A percentile compares a stretch with the other conserved stretches of the same genome.
Conservation (phyloP, 2,888 invertebrate species). For the Prosopocoilus inquinatus region DNA sequence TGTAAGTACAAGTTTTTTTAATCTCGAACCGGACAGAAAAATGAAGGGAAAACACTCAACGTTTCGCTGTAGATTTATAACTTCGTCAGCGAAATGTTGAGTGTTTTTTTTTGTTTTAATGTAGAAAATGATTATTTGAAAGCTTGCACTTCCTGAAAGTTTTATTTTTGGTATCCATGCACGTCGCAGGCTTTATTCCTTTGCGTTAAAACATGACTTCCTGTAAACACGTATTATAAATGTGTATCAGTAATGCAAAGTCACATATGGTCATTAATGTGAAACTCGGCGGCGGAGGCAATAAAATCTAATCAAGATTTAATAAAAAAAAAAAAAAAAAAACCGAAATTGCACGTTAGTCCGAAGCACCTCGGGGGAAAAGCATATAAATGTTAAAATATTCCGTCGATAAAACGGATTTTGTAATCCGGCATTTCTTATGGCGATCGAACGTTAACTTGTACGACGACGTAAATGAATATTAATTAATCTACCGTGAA, state of each 20-base stretch:
- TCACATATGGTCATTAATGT: neutral
- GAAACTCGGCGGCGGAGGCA: neutral
- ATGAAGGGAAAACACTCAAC: no score
- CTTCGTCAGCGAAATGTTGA: no score
- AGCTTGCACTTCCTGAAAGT: no score
- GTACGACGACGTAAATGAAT: constrained; percentile 7
- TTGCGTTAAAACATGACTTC: no score
- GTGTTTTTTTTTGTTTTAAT: no score
- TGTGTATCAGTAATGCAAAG: neutral
- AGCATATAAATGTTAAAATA: constrained; percentile 11
- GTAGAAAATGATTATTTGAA: no score
- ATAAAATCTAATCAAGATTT: constrained; percentile 5
- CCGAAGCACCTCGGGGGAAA: neutral
- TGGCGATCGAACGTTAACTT: constrained; percentile 1
- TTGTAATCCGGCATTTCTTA: constrained; percentile 5
- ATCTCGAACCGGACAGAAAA: no score
- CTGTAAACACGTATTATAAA: no score
- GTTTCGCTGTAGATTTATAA: no score
- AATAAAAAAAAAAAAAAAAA: constrained; percentile 6
- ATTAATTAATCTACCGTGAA: constrained; percentile 6
- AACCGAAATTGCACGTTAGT: constrained; percentile 1
- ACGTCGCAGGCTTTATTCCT: no score
- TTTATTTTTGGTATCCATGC: no score
- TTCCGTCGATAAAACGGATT: constrained; percentile 12
- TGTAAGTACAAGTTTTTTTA: no score